Evolutionary conservation across 2,888 invertebrate species (phyloP), one percentile per base, ranked within the genome.

Genomic region (Cryptops parisi): DNA sequence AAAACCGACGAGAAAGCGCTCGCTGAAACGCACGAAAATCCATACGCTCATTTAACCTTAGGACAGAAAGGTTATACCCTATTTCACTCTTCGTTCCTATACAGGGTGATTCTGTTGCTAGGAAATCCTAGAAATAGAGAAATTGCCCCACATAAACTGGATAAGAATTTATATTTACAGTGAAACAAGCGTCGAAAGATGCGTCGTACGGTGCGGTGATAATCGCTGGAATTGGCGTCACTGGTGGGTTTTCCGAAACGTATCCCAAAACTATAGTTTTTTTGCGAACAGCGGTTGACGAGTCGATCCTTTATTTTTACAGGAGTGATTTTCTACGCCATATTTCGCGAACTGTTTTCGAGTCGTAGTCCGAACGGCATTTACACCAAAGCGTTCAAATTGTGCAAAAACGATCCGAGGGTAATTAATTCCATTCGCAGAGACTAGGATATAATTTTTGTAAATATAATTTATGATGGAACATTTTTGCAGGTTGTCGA

Each of bases 131-230:
- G n/a, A n/a, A n/a, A n/a, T n/a, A n/a, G n/a, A n/a, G n/a, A n/a
- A n/a, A n/a, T n/a, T n/a, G n/a, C n/a, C n/a, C n/a, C n/a, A n/a
- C n/a, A n/a, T n/a, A n/a, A n/a, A n/a, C n/a, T n/a, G n/a, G n/a
- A n/a, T n/a, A n/a, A n/a, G n/a, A n/a, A n/a, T n/a, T n/a, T n/a
- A n/a, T n/a, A n/a, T n/a, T n/a, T 62, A 46, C 80, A 76, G 85
- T 89, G 1, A 90, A 88, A 68, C 88, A 91, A 71, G 85, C 85
- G 17, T 85, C 89, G 1, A 89, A 90, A 71, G 90, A 90, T 59
- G 82, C 78, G 2, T 83, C 84, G 6, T 93, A 93, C 65, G 76
- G 84, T 61, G 82, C 82, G 15, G 78, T 94, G 1, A 85, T 93
- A 59, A 63, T 90, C 48, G 71, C 79, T 38, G 90, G 89, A 1